Evolutionary conservation across 2,797 vertebrate species (phyloP).

Genomic region (Galaxias olidus): DNA sequence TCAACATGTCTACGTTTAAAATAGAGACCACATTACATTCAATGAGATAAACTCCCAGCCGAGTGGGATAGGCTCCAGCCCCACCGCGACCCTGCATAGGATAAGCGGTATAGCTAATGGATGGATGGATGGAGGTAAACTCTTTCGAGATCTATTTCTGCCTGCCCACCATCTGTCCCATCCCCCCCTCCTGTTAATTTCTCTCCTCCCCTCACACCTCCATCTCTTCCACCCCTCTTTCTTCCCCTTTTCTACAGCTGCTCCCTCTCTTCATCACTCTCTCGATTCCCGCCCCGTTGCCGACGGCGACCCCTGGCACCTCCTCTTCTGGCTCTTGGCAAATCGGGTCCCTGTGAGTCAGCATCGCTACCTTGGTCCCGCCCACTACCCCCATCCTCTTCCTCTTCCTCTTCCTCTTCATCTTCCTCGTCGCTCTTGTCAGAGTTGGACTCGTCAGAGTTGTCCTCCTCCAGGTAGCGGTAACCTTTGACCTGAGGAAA

Average conservation of each 20-base stretch:
- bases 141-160: not conserved
- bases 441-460: constrained; percentile 86
- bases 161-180: not conserved
- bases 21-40: too few species aligned
- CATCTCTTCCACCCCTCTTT: constrained; percentile 7
- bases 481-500: constrained; percentile 84
- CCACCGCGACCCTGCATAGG: too few species aligned
- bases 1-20: too few species aligned
- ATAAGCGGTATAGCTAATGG: too few species aligned
- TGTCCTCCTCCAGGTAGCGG: constrained; percentile 91
- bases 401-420: constrained; percentile 6
- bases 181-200: not conserved
- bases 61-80: too few species aligned
- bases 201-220: not conserved
- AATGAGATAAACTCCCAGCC: too few species aligned
- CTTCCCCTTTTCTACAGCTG: not conserved
- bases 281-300: constrained; percentile 25
- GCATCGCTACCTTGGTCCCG: constrained; percentile 38
- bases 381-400: not conserved
- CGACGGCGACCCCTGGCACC: constrained; percentile 28
- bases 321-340: constrained; percentile 52
- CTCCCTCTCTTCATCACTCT: not conserved
- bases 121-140: too few species aligned
- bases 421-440: constrained; percentile 69
- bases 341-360: constrained; percentile 48